phyloP scores from a whole-genome alignment of 2,113 vertebrate species.

The Callopanchax toddi region DNA sequence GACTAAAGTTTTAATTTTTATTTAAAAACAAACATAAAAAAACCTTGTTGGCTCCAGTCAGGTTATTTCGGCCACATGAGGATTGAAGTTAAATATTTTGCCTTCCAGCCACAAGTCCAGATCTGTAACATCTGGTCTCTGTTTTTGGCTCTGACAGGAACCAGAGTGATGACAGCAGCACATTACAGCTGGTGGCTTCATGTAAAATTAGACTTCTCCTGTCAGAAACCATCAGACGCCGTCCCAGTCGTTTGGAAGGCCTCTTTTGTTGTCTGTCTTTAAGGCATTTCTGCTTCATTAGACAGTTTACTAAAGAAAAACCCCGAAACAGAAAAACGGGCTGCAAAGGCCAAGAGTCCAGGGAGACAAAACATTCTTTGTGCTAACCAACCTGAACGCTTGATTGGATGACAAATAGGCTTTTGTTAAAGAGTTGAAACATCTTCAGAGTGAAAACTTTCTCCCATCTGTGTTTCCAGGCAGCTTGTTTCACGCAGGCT shows the following conservation, averaged over 20 bases:
- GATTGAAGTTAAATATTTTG: not conserved
- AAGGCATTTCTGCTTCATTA: conserved; percentile 50
- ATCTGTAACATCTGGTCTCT: conserved; percentile 3
- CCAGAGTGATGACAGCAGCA: not conserved
- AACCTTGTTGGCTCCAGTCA: not conserved
- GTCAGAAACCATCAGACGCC: conserved; percentile 43
- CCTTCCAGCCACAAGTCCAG: not conserved
- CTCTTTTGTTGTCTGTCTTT: conserved; percentile 22
- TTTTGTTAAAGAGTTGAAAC: not conserved
- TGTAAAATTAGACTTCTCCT: conserved; percentile 29
- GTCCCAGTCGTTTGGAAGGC: conserved; percentile 7
- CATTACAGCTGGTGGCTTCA: conserved; percentile 28
- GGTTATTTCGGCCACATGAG: not conserved
- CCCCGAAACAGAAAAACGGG: not conserved
- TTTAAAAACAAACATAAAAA: not conserved
- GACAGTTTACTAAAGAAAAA: conserved; percentile 2
- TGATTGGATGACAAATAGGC: not conserved
- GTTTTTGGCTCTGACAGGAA: not conserved
- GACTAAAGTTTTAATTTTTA: too few species aligned
- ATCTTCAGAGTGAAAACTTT: conserved; percentile 3
- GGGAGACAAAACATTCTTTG: not conserved
- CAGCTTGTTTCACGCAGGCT: not conserved
- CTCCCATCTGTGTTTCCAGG: not conserved
- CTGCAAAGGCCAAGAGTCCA: not conserved
- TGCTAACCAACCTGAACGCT: not conserved